Base-by-base conservation (phyloP, 2,888 invertebrate genomes). In the Diaperis boleti region DNA sequence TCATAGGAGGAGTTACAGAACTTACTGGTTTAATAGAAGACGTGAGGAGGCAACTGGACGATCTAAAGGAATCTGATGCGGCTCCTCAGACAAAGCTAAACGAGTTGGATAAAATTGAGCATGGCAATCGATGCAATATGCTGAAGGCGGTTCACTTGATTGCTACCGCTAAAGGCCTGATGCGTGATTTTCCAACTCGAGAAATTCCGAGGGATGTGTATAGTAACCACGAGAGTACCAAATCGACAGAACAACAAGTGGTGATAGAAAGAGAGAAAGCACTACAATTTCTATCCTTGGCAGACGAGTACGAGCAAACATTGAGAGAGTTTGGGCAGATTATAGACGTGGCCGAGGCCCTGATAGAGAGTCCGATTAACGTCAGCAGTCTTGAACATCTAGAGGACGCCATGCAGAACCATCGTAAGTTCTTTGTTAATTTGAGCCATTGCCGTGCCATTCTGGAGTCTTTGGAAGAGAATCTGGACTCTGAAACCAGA, bases 321-420 rank as follows among this genome's bases (percentile, higher is more conserved):
- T 82, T 95, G 6, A 90, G 91, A 76, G 95, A 95, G 78, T 94
- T 95, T 72, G 88, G 89, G 6, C 92, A 94, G 76, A 94, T 95
- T 20, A 92, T 92, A 1, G 89, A 92, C 50, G 87, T 94, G 3
- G 94, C 95, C 0, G 92, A 94, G 78, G 89, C 90, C 35, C 81
- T 94, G 29, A 85, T 95, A 4, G 90, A 92, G 67, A 90, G 90
- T 69, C 89, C 91, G 37, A 89, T 94, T 22, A 87, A 88, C 4
- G 92, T 93, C 0, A 87, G 86, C 29, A 89, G 89, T 69, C 82
- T 94, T 64, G 89, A 91, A 71, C 92, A 94, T 72, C 82, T 95
- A n/a, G 92, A 92, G 74, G 92, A 93, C 74, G 94, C 94, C 82
- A 92, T 95, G 82, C 94, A 94, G 74, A 94, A 92, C 76, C 93